A percentile compares a stretch with the other conserved stretches of the same genome.
phyloP scores from a whole-genome alignment of 2,797 vertebrate species.

The Geotrypetes seraphini region DNA sequence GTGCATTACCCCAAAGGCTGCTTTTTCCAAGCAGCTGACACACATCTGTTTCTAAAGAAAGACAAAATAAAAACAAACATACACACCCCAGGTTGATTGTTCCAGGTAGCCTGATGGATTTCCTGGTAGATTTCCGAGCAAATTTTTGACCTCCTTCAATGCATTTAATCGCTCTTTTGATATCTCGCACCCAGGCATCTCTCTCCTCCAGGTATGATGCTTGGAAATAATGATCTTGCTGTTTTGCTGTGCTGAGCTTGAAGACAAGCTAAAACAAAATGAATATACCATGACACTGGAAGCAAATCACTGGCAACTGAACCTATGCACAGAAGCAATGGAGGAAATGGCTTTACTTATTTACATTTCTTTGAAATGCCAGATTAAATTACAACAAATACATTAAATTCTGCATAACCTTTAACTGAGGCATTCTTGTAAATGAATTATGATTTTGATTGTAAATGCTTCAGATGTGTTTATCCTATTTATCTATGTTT shows the following conservation, averaged over 20 bases:
- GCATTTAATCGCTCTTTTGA: slow-evolving; percentile 70
- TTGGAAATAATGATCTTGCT: slow-evolving; percentile 93
- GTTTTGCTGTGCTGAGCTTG: slow-evolving; percentile 75
- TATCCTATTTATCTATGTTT: too few relatives aligned
- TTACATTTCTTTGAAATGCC: too few relatives aligned
- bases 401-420: too few relatives aligned
- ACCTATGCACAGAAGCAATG: not conserved
- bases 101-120: slow-evolving; percentile 80
- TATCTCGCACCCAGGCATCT: slow-evolving; percentile 83
- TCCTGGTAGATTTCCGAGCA: slow-evolving; percentile 84
- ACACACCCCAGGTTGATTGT: slow-evolving; percentile 75
- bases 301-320: not conserved
- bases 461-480: too few relatives aligned
- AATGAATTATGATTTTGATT: too few relatives aligned
- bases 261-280: slow-evolving; percentile 71
- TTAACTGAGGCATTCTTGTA: too few relatives aligned
- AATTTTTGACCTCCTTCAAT: slow-evolving; percentile 78
- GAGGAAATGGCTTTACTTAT: not conserved
- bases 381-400: too few relatives aligned
- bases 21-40: too few relatives aligned
- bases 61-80: slow-evolving; percentile 1
- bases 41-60: too few relatives aligned
- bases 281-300: not conserved
- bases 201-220: slow-evolving; percentile 83
- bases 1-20: too few relatives aligned